Evolutionary conservation across 2,113 vertebrate species (phyloP).

Genomic region (Hyla sarda): DNA sequence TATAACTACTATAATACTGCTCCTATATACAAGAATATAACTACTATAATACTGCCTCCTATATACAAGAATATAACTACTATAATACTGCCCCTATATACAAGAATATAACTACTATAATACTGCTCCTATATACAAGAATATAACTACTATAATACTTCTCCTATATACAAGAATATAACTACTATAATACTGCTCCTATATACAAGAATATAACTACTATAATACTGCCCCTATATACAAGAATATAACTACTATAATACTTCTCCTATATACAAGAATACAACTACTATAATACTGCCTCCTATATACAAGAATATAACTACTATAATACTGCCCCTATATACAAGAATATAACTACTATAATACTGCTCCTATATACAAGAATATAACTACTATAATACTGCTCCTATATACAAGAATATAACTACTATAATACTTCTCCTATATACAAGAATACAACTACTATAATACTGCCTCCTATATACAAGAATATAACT

Average conservation of each 20-base stretch:
- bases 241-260: neutral
- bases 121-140: neutral
- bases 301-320: neutral
- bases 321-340: neutral
- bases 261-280: too few relatives aligned
- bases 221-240: neutral
- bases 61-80: conserved; percentile 10
- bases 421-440: too few relatives aligned
- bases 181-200: neutral
- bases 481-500: too few relatives aligned
- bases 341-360: neutral
- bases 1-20: conserved; percentile 8
- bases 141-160: conserved; percentile 11
- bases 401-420: too few relatives aligned
- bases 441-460: too few relatives aligned
- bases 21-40: conserved; percentile 5
- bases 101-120: conserved; percentile 8
- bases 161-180: neutral
- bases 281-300: too few relatives aligned
- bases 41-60: conserved; percentile 8
- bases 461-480: too few relatives aligned
- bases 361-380: too few relatives aligned
- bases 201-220: too few relatives aligned
- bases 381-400: too few relatives aligned
- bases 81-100: conserved; percentile 4